Percentiles rank a stretch among this genome's conserved stretches.
These are phyloP conservation scores for Hycleus phaleratus DNA, from an alignment of 1,140 invertebrate species.

Conservation along the genomic window DNA sequence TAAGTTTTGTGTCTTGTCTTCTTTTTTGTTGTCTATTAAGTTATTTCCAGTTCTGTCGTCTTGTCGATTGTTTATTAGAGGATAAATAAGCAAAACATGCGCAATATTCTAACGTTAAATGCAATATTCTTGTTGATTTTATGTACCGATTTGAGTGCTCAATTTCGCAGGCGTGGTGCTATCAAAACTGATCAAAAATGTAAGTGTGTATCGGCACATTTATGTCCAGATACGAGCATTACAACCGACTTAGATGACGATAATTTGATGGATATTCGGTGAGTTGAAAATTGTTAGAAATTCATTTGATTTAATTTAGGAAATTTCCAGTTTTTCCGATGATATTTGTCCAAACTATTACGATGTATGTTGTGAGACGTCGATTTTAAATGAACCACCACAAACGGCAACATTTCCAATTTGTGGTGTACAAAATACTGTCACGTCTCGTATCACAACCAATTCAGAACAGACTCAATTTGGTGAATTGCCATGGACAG, in stretches of 20 bases:
- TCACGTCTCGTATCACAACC: slow-evolving; percentile 63
- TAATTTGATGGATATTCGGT: slow-evolving; percentile 14
- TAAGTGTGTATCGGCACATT: slow-evolving; percentile 7
- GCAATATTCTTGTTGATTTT: no score
- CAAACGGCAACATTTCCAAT: not conserved
- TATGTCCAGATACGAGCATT: slow-evolving; percentile 5
- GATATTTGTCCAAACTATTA: slow-evolving; percentile 17
- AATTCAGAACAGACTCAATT: slow-evolving; percentile 46
- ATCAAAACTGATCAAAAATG: not conserved
- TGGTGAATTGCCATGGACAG: slow-evolving; percentile 28
- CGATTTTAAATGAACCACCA: not conserved
- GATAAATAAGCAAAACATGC: no score
- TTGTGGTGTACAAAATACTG: slow-evolving; percentile 62
- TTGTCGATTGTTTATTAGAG: no score
- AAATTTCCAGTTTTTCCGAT: slow-evolving; percentile 2
- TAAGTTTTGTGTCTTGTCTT: no score
- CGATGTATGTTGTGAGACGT: slow-evolving; percentile 19
- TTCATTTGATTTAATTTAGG: not conserved
- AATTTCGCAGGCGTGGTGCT: no score
- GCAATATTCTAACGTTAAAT: no score
- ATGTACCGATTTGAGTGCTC: no score
- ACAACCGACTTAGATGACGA: not conserved
- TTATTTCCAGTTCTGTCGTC: no score
- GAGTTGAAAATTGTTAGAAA: not conserved
- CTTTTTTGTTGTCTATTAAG: no score